Evolutionary conservation across 2,888 invertebrate species (phyloP).

Genomic region (Xestia xanthographa): DNA sequence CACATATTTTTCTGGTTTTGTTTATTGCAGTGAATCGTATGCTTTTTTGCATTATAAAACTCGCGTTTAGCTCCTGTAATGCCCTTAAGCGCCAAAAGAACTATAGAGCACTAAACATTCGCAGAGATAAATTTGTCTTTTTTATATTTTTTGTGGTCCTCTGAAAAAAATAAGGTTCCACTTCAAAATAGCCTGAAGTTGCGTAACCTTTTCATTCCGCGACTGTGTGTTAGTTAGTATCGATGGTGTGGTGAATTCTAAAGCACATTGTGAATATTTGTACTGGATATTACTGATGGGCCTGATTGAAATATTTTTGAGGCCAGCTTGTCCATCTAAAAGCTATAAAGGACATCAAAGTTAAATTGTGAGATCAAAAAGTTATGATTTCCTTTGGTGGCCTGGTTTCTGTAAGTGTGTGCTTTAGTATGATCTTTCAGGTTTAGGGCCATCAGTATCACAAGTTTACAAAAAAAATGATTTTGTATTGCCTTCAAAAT

Average conservation of each 20-base stretch:
- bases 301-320: neutral
- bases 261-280: neutral
- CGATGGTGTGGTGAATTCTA: neutral
- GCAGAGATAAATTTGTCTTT: neutral
- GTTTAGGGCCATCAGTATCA: too few species aligned
- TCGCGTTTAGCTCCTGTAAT: too few species aligned
- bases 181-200: neutral
- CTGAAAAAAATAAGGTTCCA: neutral
- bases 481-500: too few species aligned
- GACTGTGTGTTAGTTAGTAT: neutral
- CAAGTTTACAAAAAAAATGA: too few species aligned
- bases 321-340: neutral
- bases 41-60: too few species aligned
- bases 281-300: neutral
- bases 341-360: neutral
- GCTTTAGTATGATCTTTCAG: neutral
- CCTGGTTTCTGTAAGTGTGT: neutral
- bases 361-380: neutral
- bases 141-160: neutral
- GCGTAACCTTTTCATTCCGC: conserved; percentile 12
- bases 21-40: too few species aligned
- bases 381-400: neutral
- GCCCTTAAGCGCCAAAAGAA: neutral
- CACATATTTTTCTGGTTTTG: too few species aligned
- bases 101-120: neutral